These are phyloP conservation scores for Pica pica DNA, from an alignment of 2,113 vertebrate species.

Conservation along the genomic window DNA sequence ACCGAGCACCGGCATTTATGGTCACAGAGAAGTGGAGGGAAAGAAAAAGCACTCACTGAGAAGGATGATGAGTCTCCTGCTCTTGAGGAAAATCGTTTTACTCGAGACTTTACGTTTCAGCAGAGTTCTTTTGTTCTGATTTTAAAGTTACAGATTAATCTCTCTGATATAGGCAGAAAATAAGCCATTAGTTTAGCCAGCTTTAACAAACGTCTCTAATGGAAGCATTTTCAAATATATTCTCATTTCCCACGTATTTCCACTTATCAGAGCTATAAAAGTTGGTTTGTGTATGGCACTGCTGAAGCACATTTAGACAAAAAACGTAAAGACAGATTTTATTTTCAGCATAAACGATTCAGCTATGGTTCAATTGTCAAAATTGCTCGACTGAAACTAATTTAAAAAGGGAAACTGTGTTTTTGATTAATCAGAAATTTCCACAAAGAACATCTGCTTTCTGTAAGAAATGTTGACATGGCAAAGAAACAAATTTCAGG, in stretches of 20 bases:
- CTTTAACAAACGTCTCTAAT: background rate
- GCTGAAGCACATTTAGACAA: background rate
- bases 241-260: slow-evolving; percentile 12
- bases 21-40: background rate
- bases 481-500: background rate
- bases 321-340: slow-evolving; percentile 16
- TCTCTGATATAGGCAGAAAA: slow-evolving; percentile 30
- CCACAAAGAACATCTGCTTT: slow-evolving; percentile 47
- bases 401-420: slow-evolving; percentile 15
- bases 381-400: background rate
- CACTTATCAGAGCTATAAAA: slow-evolving; percentile 18
- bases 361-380: slow-evolving; percentile 2
- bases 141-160: slow-evolving; percentile 41
- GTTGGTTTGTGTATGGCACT: background rate
- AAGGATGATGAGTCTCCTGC: background rate
- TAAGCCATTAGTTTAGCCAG: slow-evolving; percentile 1
- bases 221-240: slow-evolving; percentile 4
- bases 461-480: slow-evolving; percentile 13
- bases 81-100: slow-evolving; percentile 27
- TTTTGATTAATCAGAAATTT: slow-evolving; percentile 50
- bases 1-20: background rate
- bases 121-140: slow-evolving; percentile 18
- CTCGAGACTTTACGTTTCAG: background rate
- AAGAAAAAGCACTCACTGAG: background rate
- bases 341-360: slow-evolving; percentile 34